These are phyloP conservation scores for Erpetoichthys calabaricus DNA, from an alignment of 2,797 vertebrate genomes.

Conservation along the genomic window DNA sequence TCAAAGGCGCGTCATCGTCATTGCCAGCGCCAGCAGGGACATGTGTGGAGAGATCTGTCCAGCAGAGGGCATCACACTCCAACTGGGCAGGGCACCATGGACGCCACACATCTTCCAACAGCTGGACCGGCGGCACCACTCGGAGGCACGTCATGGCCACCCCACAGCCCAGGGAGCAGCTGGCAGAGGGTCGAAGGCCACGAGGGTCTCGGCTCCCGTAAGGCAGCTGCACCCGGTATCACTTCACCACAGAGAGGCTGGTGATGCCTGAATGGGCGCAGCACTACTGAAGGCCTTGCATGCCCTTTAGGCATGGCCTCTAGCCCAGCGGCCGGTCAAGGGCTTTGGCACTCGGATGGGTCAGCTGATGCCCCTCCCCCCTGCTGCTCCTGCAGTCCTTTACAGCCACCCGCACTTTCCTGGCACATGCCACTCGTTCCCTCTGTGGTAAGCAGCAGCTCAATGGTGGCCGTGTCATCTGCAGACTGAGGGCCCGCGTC, in stretches of 20 bases:
- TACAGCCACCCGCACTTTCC: not conserved
- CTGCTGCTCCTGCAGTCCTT: conserved; percentile 24
- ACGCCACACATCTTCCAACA: no score
- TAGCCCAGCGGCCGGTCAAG: conserved; percentile 2
- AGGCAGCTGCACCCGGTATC: conserved; percentile 7
- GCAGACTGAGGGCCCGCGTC: conserved; percentile 23
- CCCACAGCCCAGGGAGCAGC: conserved; percentile 13
- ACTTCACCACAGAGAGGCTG: conserved; percentile 20
- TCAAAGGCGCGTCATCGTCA: no score
- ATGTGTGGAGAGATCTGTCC: no score
- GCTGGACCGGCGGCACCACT: no score
- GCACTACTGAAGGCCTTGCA: conserved; percentile 13
- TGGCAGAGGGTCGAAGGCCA: conserved; percentile 6
- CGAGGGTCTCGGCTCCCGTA: no score
- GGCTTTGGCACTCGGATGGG: conserved; percentile 9
- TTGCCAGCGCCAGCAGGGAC: no score
- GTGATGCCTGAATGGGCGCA: conserved; percentile 6
- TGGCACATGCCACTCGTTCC: not conserved
- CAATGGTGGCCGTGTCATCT: conserved; percentile 31
- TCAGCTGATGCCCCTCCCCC: conserved; percentile 13
- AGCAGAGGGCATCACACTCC: no score
- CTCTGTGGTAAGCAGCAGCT: conserved; percentile 32
- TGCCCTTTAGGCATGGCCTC: conserved; percentile 4
- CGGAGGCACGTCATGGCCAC: no score
- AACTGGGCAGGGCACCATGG: no score